A percentile compares a stretch with the other conserved stretches of the same genome.
phyloP scores from a whole-genome alignment of 2,888 invertebrate genomes.

The Brassicogethes aeneus region DNA sequence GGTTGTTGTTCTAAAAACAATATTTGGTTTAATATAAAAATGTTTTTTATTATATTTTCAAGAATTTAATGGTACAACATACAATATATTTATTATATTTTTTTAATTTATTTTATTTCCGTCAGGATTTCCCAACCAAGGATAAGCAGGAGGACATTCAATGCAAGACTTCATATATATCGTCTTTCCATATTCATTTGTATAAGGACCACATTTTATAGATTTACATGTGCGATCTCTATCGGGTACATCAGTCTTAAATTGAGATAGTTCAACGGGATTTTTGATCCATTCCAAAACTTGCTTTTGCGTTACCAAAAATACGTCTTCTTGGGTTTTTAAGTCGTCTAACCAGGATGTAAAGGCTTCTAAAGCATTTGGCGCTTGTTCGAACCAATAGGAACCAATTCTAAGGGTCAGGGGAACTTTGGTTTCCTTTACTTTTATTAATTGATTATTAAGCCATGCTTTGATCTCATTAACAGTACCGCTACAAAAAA shows the following conservation, averaged over 20 bases:
- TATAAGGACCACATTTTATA: constrained; percentile 25
- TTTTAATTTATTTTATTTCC: constrained; percentile 19
- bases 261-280: constrained; percentile 31
- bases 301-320: constrained; percentile 37
- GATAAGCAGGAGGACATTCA: constrained; percentile 39
- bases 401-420: constrained; percentile 42
- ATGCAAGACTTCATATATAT: constrained; percentile 38
- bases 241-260: constrained; percentile 17
- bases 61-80: not conserved
- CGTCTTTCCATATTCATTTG: constrained; percentile 17
- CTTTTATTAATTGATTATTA: constrained; percentile 37
- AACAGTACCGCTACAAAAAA: constrained; percentile 25
- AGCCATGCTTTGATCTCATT: constrained; percentile 38
- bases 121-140: constrained; percentile 41
- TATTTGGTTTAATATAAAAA: too few relatives aligned
- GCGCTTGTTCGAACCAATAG: constrained; percentile 39
- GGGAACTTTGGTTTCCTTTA: constrained; percentile 40
- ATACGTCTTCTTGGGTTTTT: constrained; percentile 31
- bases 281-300: constrained; percentile 39
- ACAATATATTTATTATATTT: not conserved
- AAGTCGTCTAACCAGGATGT: constrained; percentile 35
- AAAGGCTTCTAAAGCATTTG: constrained; percentile 29
- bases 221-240: constrained; percentile 18
- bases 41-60: too few relatives aligned
- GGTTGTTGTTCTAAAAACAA: too few relatives aligned